These are phyloP conservation scores for Bombyx huttoni DNA, from an alignment of 2,888 invertebrate species.

Conservation along the genomic window DNA sequence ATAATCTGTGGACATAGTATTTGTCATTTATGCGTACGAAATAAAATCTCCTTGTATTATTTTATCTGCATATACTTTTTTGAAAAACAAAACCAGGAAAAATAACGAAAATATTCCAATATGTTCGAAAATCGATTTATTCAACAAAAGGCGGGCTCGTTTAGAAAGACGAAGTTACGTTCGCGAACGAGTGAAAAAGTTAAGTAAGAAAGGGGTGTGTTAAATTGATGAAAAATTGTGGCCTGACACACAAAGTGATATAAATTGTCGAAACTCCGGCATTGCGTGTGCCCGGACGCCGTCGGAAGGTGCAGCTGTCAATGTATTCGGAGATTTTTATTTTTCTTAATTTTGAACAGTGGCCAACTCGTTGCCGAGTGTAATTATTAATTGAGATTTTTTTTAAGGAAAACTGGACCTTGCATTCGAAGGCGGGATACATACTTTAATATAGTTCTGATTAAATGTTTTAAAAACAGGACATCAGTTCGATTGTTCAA, in stretches of 20 bases:
- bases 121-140: not conserved
- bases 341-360: constrained; percentile 17
- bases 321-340: constrained; percentile 23
- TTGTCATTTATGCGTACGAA: too few species aligned
- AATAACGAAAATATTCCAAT: not conserved
- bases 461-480: too few species aligned
- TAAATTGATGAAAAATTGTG: constrained; percentile 16
- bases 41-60: too few species aligned
- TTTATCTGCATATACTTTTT: too few species aligned
- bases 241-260: constrained; percentile 42
- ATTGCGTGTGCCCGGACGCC: constrained; percentile 26
- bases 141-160: not conserved
- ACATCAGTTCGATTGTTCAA: too few species aligned
- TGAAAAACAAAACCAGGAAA: too few species aligned
- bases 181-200: not conserved
- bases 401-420: not conserved
- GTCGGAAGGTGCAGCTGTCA: constrained; percentile 26
- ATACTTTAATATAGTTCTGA: too few species aligned
- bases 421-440: too few species aligned
- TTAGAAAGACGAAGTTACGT: not conserved
- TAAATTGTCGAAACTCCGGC: constrained; percentile 35
- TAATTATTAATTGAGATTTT: not conserved
- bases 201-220: constrained; percentile 8
- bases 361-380: constrained; percentile 2
- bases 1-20: too few species aligned